Percentiles rank a stretch among this genome's conserved stretches.
Conservation (phyloP, 2,113 vertebrate genomes). For the Sprattus sprattus region DNA sequence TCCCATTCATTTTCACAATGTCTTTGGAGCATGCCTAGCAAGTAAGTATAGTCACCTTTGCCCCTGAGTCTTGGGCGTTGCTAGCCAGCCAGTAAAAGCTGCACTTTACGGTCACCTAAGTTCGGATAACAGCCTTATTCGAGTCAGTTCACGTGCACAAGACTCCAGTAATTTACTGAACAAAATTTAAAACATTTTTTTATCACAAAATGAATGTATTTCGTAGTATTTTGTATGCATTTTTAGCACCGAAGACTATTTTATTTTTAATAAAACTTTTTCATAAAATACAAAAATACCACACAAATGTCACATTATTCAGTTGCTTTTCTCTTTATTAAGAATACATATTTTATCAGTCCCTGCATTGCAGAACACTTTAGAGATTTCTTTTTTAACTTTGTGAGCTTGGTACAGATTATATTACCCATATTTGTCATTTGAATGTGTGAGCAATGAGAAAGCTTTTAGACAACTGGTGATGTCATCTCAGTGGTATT, state of each 20-base stretch:
- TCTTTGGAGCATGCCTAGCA: background rate
- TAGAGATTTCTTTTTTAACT: no score
- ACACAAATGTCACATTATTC: background rate
- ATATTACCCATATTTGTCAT: no score
- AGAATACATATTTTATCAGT: background rate
- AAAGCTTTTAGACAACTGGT: no score
- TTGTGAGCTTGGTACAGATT: no score
- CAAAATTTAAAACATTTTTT: background rate
- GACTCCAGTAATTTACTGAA: background rate
- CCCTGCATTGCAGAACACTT: background rate
- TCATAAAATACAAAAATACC: background rate
- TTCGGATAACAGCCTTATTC: background rate
- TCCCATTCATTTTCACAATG: background rate
- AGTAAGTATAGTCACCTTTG: background rate
- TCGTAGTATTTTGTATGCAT: background rate
- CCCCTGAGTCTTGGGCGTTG: background rate
- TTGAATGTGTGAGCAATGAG: no score
- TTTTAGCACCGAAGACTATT: background rate
- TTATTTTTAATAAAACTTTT: background rate
- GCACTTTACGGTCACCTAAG: background rate
- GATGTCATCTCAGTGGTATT: no score
- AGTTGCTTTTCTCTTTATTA: background rate
- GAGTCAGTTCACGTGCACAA: background rate
- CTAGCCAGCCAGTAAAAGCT: background rate
- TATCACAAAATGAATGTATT: slow-evolving; percentile 12